Conservation (phyloP, 2,113 vertebrate genomes). For the Rhodinocichla rosea region DNA sequence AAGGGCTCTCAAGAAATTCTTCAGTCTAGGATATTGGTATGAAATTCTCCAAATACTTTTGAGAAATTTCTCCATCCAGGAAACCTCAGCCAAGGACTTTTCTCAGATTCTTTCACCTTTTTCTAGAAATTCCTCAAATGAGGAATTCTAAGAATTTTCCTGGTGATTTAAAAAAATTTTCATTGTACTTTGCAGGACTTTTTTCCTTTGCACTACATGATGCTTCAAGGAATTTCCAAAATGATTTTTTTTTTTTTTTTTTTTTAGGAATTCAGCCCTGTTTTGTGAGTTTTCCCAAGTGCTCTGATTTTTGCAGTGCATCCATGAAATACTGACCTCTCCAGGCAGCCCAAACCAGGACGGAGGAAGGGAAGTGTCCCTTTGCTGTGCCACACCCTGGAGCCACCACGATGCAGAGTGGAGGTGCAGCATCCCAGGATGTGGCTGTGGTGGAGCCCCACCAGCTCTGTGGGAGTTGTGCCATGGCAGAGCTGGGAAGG, state of each 20-base stretch:
- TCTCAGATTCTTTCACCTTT: not conserved
- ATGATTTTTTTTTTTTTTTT: not conserved
- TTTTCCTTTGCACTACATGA: not conserved
- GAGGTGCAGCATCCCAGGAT: not conserved
- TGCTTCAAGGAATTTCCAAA: not conserved
- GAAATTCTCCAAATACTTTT: not conserved
- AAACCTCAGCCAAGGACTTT: not conserved
- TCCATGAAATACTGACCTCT: fast-evolving
- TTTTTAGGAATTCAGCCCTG: not conserved
- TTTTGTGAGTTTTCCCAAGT: not conserved
- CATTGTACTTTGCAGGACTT: not conserved
- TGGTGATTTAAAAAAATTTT: not conserved
- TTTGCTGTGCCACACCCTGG: not conserved
- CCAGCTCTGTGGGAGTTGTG: not conserved
- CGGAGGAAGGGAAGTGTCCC: not conserved
- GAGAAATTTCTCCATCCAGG: not conserved
- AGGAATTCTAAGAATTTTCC: not conserved
- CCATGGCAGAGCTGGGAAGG: not conserved
- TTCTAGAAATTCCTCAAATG: not conserved
- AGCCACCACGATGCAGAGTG: fast-evolving
- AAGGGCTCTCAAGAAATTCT: conserved; percentile 1
- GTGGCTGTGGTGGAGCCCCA: not conserved
- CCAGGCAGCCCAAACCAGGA: not conserved
- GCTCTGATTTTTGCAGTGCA: fast-evolving
- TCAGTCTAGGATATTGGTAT: not conserved